phyloP scores from a whole-genome alignment of 2,888 invertebrate genomes.

The Acleris laterana region DNA sequence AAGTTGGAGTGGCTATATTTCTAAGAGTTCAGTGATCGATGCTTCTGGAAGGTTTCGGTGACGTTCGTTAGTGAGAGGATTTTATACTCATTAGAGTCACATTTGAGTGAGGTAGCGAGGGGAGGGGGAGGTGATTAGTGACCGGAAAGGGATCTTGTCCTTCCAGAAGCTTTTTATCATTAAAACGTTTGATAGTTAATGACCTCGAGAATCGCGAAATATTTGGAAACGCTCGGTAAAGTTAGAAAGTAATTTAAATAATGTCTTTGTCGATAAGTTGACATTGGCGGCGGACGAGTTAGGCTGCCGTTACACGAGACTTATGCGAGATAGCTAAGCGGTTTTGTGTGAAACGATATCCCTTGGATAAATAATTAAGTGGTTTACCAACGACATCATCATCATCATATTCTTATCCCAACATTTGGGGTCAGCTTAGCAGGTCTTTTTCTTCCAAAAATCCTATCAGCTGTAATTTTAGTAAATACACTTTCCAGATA shows the following conservation, averaged over 20 bases:
- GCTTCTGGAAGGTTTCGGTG: conserved; percentile 6
- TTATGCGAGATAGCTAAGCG: too few relatives aligned
- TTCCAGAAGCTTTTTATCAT: neutral
- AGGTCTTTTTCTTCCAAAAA: too few relatives aligned
- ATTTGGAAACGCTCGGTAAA: neutral
- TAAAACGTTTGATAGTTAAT: neutral
- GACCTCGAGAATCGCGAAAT: neutral
- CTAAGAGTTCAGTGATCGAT: conserved; percentile 18
- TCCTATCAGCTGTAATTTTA: too few relatives aligned
- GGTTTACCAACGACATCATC: too few relatives aligned
- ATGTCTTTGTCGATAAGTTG: conserved; percentile 19
- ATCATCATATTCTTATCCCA: too few relatives aligned
- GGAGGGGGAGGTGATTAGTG: conserved; percentile 5
- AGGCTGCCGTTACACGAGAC: too few relatives aligned
- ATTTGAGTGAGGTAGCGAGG: conserved; percentile 7
- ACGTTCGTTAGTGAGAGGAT: conserved; percentile 20
- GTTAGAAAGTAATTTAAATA: conserved; percentile 7
- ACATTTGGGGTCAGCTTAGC: too few relatives aligned
- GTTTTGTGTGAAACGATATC: too few relatives aligned
- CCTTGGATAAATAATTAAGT: too few relatives aligned
- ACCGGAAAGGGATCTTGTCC: neutral
- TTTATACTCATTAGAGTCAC: conserved; percentile 26
- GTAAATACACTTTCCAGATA: too few relatives aligned
- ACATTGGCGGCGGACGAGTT: neutral
- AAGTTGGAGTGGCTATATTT: neutral